Evolutionary conservation across 1,140 invertebrate species (phyloP), one percentile per base, ranked within the genome.

Genomic region (Hylaeus volcanicus): DNA sequence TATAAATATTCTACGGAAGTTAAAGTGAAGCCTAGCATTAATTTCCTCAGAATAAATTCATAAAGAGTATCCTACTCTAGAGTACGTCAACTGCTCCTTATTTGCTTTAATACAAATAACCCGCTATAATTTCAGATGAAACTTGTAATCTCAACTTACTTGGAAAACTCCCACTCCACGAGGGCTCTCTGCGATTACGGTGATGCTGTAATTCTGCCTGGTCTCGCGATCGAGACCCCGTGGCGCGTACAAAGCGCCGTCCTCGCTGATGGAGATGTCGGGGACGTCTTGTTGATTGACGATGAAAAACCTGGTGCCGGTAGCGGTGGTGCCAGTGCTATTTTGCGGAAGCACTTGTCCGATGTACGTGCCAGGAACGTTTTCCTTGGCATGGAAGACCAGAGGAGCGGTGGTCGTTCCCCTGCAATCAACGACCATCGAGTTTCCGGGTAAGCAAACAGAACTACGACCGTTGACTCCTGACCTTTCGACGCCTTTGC

Each of bases 281-380:
- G 95, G 94, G 4, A 97, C 95, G 89, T 97, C 96, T 88, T 96
- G 95, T 88, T 97, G 96, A 93, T 97, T 97, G 48, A 96, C 96
- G 69, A 97, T 96, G 48, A 96, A 94, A 81, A 97, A 97, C 82
- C 94, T 94, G 45, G 96, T 73, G 53, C 71, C 79, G 5, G 64
- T 15, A 55, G 72, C 87, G 92, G 69, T 91, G 11, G 90, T 75
- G 68, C 90, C 92, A 83, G 90, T 94, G 60, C 93, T 94, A 87
- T 95, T 96, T 68, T 95, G 94, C 79, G 94, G 95, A 51, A 96
- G 93, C 55, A 97, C 94, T 87, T 96, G 95, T 3, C 97, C 97
- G 72, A 98, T 96, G 11, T 96, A 94, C 41, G 96, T 95, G 39
- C 96, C 96, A 1, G 95, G 94, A 12, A 95, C 88, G 90, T 98